phyloP scores from a whole-genome alignment of 2,797 vertebrate genomes.

The Benthosema pterotum region DNA sequence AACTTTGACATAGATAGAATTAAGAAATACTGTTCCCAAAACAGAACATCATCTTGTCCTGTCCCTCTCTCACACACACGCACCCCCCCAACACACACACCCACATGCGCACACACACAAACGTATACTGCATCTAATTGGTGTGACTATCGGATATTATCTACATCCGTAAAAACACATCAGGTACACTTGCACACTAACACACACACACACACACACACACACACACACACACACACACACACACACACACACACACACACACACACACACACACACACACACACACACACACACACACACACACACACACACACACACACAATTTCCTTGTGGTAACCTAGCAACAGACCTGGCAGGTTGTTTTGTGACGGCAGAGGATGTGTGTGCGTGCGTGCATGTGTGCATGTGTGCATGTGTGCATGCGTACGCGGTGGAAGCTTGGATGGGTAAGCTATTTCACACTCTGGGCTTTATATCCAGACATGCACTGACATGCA shows the following conservation, averaged over 20 bases:
- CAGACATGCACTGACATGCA: slow-evolving; percentile 52
- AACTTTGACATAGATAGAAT: not conserved
- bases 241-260: slow-evolving; percentile 6
- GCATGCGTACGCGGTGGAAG: no score
- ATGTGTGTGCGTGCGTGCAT: slow-evolving; percentile 18
- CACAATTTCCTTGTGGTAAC: slow-evolving; percentile 68
- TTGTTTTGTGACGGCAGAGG: slow-evolving; percentile 52
- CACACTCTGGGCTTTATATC: slow-evolving; percentile 59
- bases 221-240: slow-evolving; percentile 6
- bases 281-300: slow-evolving; percentile 29
- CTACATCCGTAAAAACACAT: not conserved
- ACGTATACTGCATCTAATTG: slow-evolving; percentile 10
- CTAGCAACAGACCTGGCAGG: slow-evolving; percentile 79
- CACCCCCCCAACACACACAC: slow-evolving; percentile 15
- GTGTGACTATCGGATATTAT: no score
- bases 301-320: slow-evolving; percentile 29
- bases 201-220: not conserved
- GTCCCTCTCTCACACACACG: slow-evolving; percentile 1
- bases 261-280: slow-evolving; percentile 14
- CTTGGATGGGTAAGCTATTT: slow-evolving; percentile 50
- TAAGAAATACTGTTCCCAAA: slow-evolving; percentile 1
- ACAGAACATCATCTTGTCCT: no score
- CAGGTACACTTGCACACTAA: not conserved
- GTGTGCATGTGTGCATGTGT: slow-evolving; percentile 1
- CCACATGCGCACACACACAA: slow-evolving; percentile 36